These are phyloP conservation scores for Danio choprae DNA, from an alignment of 2,797 vertebrate genomes.

Conservation along the genomic window DNA sequence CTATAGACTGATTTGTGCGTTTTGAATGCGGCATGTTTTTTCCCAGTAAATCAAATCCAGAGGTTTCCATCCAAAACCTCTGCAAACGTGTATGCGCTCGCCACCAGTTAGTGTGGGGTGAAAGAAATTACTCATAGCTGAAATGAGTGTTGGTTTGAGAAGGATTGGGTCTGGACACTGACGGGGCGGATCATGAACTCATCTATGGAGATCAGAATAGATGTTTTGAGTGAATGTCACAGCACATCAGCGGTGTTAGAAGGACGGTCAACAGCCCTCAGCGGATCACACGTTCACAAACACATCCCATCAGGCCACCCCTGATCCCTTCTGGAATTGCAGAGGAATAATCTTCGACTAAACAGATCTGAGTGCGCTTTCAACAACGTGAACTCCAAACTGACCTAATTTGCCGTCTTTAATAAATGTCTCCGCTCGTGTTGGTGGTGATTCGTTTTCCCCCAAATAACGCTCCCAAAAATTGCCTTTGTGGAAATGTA, in stretches of 20 bases:
- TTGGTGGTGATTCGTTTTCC: neutral
- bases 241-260: constrained; percentile 4
- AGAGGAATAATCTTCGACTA: neutral
- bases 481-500: constrained; percentile 8
- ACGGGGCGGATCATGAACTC: neutral
- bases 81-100: neutral
- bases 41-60: no score
- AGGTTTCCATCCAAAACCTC: neutral
- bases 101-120: neutral
- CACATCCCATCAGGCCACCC: neutral
- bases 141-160: constrained; percentile 17
- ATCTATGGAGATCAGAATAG: constrained; percentile 17
- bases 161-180: neutral
- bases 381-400: neutral
- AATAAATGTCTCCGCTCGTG: neutral
- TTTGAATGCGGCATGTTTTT: no score
- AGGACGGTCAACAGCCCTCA: constrained; percentile 11
- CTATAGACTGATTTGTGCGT: no score
- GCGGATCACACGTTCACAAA: constrained; percentile 9
- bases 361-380: neutral
- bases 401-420: constrained; percentile 6
- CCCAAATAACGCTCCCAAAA: neutral
- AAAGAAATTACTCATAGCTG: constrained; percentile 4
- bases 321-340: neutral
- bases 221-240: constrained; percentile 18